A percentile compares a stretch with the other conserved stretches of the same genome.
Conservation (phyloP, 2,888 invertebrate genomes). For the Trichogramma dendrolimi region DNA sequence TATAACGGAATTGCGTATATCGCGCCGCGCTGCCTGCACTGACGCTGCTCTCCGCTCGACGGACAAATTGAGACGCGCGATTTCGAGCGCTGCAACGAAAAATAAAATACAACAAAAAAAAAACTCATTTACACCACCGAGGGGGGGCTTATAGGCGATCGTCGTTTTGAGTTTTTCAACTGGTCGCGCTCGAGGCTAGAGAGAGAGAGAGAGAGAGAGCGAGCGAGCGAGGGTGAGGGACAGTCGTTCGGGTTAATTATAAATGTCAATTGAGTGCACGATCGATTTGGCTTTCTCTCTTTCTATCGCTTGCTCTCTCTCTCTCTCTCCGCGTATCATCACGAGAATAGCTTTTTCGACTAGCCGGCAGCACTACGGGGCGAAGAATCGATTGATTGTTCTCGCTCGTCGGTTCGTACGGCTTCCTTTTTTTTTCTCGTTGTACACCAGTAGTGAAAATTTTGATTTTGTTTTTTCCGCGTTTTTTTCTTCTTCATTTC, state of each 20-base stretch:
- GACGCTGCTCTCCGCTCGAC: too few species aligned
- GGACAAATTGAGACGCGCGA: too few species aligned
- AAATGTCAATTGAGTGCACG: slow-evolving; percentile 52
- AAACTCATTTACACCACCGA: too few species aligned
- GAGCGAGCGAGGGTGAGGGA: too few species aligned
- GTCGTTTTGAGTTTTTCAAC: too few species aligned
- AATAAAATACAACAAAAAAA: too few species aligned
- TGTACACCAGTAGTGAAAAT: not conserved
- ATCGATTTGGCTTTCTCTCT: slow-evolving; percentile 47
- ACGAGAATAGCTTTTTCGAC: not conserved
- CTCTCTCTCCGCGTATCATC: not conserved
- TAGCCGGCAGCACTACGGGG: not conserved
- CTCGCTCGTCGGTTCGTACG: not conserved
- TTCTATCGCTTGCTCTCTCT: not conserved
- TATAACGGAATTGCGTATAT: too few species aligned
- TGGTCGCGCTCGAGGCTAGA: too few species aligned
- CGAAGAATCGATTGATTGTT: slow-evolving; percentile 1
- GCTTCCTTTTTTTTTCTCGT: not conserved
- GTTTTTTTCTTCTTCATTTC: slow-evolving; percentile 5
- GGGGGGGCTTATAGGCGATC: too few species aligned
- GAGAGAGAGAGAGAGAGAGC: too few species aligned
- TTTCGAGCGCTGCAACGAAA: too few species aligned
- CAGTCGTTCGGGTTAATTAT: slow-evolving; percentile 43
- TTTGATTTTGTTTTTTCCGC: not conserved
- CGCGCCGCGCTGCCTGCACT: too few species aligned